A percentile compares a stretch with the other conserved stretches of the same genome.
These are phyloP conservation scores for Siphlonurus alternatus DNA, from an alignment of 2,888 invertebrate species.

Conservation along the genomic window DNA sequence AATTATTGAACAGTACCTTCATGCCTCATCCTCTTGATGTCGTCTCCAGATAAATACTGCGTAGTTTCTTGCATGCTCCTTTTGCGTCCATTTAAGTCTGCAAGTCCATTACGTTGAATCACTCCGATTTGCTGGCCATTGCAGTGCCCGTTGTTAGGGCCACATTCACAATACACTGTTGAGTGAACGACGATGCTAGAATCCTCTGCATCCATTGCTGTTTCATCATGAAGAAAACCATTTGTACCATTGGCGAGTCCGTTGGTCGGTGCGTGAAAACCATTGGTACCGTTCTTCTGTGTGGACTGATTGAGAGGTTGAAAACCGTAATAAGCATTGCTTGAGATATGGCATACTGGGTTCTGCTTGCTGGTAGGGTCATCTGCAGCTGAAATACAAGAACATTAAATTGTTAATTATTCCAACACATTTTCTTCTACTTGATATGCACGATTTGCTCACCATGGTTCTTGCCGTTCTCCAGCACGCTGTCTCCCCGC, in stretches of 20 bases:
- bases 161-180: neutral
- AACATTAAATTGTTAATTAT: too few species aligned
- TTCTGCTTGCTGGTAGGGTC: too few species aligned
- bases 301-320: neutral
- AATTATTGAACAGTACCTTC: neutral
- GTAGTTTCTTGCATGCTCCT: neutral
- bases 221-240: neutral
- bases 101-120: neutral
- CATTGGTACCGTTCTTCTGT: neutral
- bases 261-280: neutral
- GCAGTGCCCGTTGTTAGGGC: neutral
- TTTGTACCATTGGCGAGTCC: neutral
- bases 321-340: neutral
- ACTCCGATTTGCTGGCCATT: neutral
- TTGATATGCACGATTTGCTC: too few species aligned
- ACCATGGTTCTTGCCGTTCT: neutral
- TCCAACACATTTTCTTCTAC: too few species aligned
- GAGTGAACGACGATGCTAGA: neutral
- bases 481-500: neutral
- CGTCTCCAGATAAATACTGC: neutral
- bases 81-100: neutral
- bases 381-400: too few species aligned
- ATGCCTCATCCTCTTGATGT: neutral
- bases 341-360: neutral
- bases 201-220: neutral